Evolutionary conservation across 2,797 vertebrate species (phyloP), one percentile per base, ranked within the genome.

Genomic region (Eurystomus glaucurus): DNA sequence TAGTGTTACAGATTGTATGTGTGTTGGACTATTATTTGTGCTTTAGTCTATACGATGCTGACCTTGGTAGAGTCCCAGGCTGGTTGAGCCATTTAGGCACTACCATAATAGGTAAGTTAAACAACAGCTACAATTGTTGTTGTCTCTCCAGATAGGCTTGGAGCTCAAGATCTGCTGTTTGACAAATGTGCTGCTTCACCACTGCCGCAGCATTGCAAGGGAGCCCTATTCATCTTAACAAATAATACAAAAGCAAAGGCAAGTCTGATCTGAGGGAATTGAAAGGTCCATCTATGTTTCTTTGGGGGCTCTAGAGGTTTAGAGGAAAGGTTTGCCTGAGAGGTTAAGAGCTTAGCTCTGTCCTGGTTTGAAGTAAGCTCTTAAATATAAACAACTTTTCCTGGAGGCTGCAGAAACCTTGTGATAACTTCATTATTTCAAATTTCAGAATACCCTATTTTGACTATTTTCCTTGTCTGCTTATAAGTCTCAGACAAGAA

Each of bases 221-320:
- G 68, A 92, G 26, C 33, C 17, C 51, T 85, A 94, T 95, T 93
- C 75, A 88, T 95, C 94, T 94, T 92, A 79, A 97, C 64, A 94
- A 91, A 90, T 25, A 83, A 48, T 52, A 41, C 26, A 89, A 90
- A 95, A 74, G 14, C 14, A 20, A 62, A 89, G 52, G 60, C 5
- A 5, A 51, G 88, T 90, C 64, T 74, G 66, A 89, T 92, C 74
- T 78, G 43, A 91, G 19, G 68, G 48, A 91, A 29, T 22, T 92
- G 86, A 97, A 96, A 92, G 78, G 92, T 88, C 78, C 25, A 89
- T 94, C 88, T 95, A 31, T 93, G 91, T 91, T 97, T 92, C 69
- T 97, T 79, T 95, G 37, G 35, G n/a, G 28, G n/a, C 78, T 92
- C 81, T 45, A 46, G 89, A 74, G 39, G 64, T 14, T 74, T 70